phyloP scores from a whole-genome alignment of 2,113 vertebrate genomes.

The Mustelus asterias region DNA sequence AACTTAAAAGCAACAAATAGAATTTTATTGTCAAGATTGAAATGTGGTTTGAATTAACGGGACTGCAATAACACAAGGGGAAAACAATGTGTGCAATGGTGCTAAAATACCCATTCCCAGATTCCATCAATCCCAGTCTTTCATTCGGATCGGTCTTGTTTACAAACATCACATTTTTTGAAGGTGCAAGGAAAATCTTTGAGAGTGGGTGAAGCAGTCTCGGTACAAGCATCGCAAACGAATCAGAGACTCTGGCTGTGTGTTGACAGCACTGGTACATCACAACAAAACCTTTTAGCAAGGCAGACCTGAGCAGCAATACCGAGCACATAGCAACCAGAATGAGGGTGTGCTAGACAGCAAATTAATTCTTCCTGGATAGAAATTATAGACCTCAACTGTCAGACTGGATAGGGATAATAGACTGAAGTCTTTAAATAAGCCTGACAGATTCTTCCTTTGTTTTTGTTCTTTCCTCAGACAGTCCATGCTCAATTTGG shows the following conservation, averaged over 20 bases:
- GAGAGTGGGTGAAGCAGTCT: not conserved
- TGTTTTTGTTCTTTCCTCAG: not conserved
- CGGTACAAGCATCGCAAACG: not conserved
- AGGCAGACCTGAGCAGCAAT: not conserved
- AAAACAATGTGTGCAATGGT: not conserved
- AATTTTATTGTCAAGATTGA: not conserved
- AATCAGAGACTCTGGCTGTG: not conserved
- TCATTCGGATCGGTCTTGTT: not conserved
- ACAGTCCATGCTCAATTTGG: slow-evolving; percentile 11
- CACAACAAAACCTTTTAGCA: not conserved
- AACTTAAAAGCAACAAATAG: not conserved
- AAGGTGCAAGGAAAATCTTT: not conserved
- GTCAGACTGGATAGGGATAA: not conserved
- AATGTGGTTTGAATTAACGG: slow-evolving; percentile 29
- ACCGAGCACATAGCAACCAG: not conserved
- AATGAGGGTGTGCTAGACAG: not conserved
- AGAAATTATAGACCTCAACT: not conserved
- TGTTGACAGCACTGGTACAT: not conserved
- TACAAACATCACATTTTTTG: not conserved
- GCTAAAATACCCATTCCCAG: not conserved
- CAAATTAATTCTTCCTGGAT: not conserved
- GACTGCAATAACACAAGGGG: not conserved
- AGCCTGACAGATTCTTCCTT: not conserved
- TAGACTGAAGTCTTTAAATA: not conserved
- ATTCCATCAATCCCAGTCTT: not conserved